Conservation (phyloP, 2,888 invertebrate genomes). For the Catocala nupta region DNA sequence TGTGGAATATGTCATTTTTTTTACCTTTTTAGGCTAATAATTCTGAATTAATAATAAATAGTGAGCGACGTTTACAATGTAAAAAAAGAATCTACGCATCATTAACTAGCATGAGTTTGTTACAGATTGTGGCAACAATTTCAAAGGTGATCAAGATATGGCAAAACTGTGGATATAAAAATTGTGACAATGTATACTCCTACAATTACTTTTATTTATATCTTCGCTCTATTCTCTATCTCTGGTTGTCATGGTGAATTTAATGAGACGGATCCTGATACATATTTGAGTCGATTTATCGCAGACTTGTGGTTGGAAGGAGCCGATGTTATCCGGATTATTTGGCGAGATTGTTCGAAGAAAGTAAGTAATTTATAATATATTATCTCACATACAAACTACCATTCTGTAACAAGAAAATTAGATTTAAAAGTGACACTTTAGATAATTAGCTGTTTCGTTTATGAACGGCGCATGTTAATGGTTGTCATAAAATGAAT, state of each 20-base stretch:
- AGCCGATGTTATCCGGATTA: constrained; percentile 75
- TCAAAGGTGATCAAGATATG: constrained; percentile 59
- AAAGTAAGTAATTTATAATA: constrained; percentile 66
- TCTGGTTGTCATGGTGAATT: constrained; percentile 62
- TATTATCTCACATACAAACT: not conserved
- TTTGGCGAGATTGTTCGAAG: constrained; percentile 84
- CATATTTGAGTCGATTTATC: constrained; percentile 74
- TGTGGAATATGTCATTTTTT: too few species aligned
- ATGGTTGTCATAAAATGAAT: not conserved
- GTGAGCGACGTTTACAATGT: too few species aligned
- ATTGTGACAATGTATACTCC: constrained; percentile 62
- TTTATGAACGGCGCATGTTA: not conserved
- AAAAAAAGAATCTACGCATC: too few species aligned
- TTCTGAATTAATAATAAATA: too few species aligned
- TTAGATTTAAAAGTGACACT: not conserved
- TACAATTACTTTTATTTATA: constrained; percentile 54
- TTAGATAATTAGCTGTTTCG: not conserved
- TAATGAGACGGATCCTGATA: constrained; percentile 66
- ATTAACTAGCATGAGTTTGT: constrained; percentile 15
- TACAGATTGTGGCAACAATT: constrained; percentile 44
- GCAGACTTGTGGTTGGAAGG: constrained; percentile 85
- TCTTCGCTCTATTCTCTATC: constrained; percentile 59
- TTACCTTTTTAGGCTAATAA: too few species aligned
- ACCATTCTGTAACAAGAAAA: not conserved
- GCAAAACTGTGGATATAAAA: constrained; percentile 61